Evolutionary conservation across 2,797 vertebrate species (phyloP).

Genomic region (Pangasius larnaudii): DNA sequence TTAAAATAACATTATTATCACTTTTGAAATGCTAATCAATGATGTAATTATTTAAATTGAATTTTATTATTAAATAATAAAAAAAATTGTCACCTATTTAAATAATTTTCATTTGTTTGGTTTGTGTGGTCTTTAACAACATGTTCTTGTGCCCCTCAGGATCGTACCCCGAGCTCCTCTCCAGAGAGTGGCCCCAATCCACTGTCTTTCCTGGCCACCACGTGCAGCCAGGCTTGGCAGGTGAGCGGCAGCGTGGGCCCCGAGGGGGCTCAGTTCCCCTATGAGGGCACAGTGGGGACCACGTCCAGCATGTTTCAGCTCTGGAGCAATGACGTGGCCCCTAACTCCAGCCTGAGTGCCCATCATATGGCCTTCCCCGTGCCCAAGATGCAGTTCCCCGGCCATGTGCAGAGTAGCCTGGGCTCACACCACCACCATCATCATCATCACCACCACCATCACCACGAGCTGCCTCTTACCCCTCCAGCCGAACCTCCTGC

Average conservation of each 20-base stretch:
- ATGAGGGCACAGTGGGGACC: slow-evolving; percentile 76
- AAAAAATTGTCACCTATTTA: neutral
- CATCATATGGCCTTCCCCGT: slow-evolving; percentile 84
- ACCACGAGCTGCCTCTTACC: slow-evolving; percentile 85
- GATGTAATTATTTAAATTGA: neutral
- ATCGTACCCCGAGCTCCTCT: slow-evolving; percentile 82
- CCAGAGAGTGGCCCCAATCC: slow-evolving; percentile 77
- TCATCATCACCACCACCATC: slow-evolving; percentile 80
- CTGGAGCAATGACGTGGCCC: slow-evolving; percentile 83
- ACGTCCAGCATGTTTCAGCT: slow-evolving; percentile 85
- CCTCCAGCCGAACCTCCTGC: slow-evolving; percentile 81
- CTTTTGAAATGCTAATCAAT: neutral
- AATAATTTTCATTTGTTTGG: neutral
- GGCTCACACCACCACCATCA: slow-evolving; percentile 73
- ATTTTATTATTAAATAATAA: neutral
- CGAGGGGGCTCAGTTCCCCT: slow-evolving; percentile 77
- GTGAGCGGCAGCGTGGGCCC: slow-evolving; percentile 70
- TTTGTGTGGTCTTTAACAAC: neutral
- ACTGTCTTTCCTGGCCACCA: slow-evolving; percentile 80
- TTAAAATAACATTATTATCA: neutral
- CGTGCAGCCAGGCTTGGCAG: slow-evolving; percentile 82
- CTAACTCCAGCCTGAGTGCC: slow-evolving; percentile 76
- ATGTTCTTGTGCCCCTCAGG: slow-evolving; percentile 63
- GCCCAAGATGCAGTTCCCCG: slow-evolving; percentile 83
- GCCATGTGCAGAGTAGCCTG: slow-evolving; percentile 78